phyloP scores from a whole-genome alignment of 2,888 invertebrate genomes.

The Fragum sueziense region DNA sequence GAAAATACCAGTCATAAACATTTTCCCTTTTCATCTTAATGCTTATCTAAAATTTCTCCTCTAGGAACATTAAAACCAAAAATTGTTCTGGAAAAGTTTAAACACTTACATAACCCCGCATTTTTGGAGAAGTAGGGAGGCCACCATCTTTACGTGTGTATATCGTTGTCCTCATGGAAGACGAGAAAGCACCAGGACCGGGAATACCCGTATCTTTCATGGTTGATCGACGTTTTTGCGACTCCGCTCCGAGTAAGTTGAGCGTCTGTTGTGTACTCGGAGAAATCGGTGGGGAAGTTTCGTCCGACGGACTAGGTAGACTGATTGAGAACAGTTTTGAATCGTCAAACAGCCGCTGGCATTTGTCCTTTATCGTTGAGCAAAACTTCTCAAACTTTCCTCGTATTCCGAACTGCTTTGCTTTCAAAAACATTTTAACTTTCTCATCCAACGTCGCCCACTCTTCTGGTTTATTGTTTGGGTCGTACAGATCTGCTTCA shows the following conservation, averaged over 20 bases:
- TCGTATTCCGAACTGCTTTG: conserved; percentile 46
- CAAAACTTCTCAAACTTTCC: conserved; percentile 53
- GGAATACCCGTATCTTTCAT: not conserved
- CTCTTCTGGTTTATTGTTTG: conserved; percentile 63
- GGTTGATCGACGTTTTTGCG: conserved; percentile 7
- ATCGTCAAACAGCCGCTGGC: conserved; percentile 50
- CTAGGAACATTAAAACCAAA: too few relatives aligned
- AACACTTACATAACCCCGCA: too few relatives aligned
- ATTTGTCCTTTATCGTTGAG: conserved; percentile 35
- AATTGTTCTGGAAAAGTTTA: not conserved
- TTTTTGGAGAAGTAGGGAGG: not conserved
- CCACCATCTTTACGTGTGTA: not conserved
- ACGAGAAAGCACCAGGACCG: not conserved
- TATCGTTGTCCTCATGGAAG: too few relatives aligned
- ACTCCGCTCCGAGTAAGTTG: not conserved
- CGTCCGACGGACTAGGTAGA: not conserved
- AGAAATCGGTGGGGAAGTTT: conserved; percentile 28
- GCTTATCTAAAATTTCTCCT: not conserved
- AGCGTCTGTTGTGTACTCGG: conserved; percentile 29
- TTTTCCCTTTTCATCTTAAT: too few relatives aligned
- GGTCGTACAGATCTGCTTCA: conserved; percentile 60
- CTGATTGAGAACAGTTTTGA: conserved; percentile 42
- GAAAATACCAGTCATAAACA: too few relatives aligned
- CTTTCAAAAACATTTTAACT: conserved; percentile 54
- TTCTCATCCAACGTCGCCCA: conserved; percentile 75